phyloP scores from a whole-genome alignment of 2,888 invertebrate genomes.

The Rhodophaea formosa region DNA sequence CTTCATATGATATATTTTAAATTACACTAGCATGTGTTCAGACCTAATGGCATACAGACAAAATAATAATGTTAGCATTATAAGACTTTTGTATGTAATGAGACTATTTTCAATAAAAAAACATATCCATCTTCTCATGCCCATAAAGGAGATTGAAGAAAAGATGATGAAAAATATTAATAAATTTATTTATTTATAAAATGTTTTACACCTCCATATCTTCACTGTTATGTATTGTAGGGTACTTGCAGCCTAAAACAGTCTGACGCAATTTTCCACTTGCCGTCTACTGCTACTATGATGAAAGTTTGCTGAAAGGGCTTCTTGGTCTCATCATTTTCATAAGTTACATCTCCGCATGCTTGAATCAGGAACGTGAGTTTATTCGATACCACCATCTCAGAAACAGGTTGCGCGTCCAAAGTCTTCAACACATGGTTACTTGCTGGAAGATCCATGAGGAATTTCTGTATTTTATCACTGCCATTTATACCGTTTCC shows the following conservation, averaged over 20 bases:
- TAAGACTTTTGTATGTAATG: no score
- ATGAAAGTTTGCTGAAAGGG: slow-evolving; percentile 93
- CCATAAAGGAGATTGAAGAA: no score
- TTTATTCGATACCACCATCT: slow-evolving; percentile 88
- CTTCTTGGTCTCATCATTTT: slow-evolving; percentile 78
- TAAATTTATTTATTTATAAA: not conserved
- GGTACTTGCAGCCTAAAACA: slow-evolving; percentile 90
- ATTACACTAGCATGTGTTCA: no score
- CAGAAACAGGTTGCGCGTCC: slow-evolving; percentile 93
- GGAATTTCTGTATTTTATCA: slow-evolving; percentile 92
- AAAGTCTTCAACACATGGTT: slow-evolving; percentile 88
- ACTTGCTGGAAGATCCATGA: slow-evolving; percentile 90
- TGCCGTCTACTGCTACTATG: slow-evolving; percentile 92
- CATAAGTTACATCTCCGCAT: slow-evolving; percentile 90
- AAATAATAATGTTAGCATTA: no score
- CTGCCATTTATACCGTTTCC: slow-evolving; percentile 92
- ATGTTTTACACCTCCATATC: slow-evolving; percentile 11
- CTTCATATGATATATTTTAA: no score
- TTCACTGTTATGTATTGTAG: slow-evolving; percentile 49
- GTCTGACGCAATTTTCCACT: slow-evolving; percentile 97
- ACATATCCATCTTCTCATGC: no score
- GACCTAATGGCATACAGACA: no score
- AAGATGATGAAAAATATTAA: not conserved
- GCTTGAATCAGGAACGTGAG: slow-evolving; percentile 91
- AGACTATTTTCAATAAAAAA: no score